Conservation (phyloP, 2,888 invertebrate species). For the Chloroclystis v-ata region DNA sequence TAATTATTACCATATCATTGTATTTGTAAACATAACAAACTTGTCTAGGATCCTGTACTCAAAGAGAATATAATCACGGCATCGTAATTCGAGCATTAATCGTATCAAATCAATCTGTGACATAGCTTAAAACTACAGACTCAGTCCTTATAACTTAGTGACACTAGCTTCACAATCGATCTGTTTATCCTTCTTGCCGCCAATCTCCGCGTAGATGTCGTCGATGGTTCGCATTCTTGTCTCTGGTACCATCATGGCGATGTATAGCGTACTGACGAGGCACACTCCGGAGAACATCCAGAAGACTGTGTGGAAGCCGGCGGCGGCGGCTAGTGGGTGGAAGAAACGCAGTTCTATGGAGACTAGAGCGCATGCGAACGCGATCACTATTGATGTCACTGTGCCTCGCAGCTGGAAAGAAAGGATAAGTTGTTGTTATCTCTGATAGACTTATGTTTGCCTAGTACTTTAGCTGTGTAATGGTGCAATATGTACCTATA, state of each 20-base stretch:
- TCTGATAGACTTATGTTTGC: no score
- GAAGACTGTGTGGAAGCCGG: conserved; percentile 60
- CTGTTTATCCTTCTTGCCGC: conserved; percentile 45
- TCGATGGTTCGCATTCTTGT: conserved; percentile 60
- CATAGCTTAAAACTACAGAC: no score
- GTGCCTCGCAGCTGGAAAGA: conserved; percentile 60
- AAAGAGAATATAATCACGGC: no score
- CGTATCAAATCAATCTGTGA: no score
- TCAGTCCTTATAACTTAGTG: conserved; percentile 52
- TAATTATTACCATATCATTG: no score
- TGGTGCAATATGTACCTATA: no score
- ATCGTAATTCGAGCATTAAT: no score
- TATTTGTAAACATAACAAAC: no score
- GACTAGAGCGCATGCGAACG: conserved; percentile 61
- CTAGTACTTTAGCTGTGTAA: no score
- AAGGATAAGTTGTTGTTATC: no score
- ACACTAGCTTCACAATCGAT: conserved; percentile 58
- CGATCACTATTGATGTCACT: conserved; percentile 65
- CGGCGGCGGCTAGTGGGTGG: conserved; percentile 53
- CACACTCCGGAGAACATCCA: conserved; percentile 63
- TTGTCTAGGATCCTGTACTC: no score
- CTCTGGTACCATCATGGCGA: conserved; percentile 57
- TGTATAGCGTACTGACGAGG: conserved; percentile 53
- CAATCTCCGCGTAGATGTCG: conserved; percentile 63
- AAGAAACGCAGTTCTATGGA: conserved; percentile 63